A percentile compares a stretch with the other conserved stretches of the same genome.
Evolutionary conservation across 2,797 vertebrate species (phyloP).

Genomic region (Nothura maculosa): DNA sequence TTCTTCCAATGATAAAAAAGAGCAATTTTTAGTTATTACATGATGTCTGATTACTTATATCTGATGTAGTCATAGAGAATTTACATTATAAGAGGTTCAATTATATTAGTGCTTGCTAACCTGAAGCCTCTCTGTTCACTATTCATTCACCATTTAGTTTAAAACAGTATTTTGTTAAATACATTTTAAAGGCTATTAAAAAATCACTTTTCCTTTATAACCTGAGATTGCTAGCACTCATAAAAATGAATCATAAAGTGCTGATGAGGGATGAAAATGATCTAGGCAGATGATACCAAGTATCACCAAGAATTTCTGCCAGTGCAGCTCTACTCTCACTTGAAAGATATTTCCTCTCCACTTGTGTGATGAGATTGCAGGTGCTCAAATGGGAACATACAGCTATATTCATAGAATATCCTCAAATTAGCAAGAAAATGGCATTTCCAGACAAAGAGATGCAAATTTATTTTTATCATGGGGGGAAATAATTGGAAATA

Average conservation of each 20-base stretch:
- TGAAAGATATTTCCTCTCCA: background rate
- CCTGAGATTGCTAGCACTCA: background rate
- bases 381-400: background rate
- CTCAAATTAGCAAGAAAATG: background rate
- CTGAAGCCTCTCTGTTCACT: background rate
- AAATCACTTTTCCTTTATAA: background rate
- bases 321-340: background rate
- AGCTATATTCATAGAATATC: background rate
- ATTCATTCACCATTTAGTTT: background rate
- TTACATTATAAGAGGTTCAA: background rate
- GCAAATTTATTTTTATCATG: constrained; percentile 12
- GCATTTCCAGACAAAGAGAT: background rate
- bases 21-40: background rate
- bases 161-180: background rate
- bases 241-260: background rate
- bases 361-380: background rate
- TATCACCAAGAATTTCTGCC: background rate
- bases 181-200: background rate
- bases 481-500: background rate
- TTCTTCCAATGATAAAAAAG: background rate
- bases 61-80: background rate
- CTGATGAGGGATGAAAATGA: background rate
- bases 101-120: background rate
- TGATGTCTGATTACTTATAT: background rate
- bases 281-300: background rate